A percentile compares a stretch with the other conserved stretches of the same genome.
phyloP scores from a whole-genome alignment of 2,797 vertebrate genomes.

The Rhincodon typus region DNA sequence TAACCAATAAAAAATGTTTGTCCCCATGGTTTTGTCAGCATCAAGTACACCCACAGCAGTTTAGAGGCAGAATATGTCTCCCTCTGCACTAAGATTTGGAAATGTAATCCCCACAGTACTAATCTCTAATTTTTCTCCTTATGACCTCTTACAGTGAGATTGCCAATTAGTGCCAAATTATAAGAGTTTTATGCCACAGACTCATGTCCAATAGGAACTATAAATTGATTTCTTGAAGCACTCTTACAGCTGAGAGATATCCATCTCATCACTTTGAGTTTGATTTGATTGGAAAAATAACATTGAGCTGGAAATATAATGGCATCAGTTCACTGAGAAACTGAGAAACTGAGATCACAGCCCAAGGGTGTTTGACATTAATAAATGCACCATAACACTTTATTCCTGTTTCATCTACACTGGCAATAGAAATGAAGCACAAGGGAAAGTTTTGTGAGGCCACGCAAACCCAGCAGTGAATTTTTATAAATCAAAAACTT shows the following conservation, averaged over 20 bases:
- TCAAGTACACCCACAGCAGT: neutral
- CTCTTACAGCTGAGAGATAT: neutral
- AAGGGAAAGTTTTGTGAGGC: neutral
- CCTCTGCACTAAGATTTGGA: neutral
- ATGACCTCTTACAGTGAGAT: neutral
- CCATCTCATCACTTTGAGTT: neutral
- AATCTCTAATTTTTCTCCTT: neutral
- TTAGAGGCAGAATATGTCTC: neutral
- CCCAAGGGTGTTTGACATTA: neutral
- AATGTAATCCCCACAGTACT: neutral
- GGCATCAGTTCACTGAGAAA: neutral
- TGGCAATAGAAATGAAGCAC: neutral
- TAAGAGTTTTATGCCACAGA: neutral
- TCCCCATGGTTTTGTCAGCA: neutral
- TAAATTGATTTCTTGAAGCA: neutral
- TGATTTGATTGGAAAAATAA: neutral
- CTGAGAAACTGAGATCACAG: neutral
- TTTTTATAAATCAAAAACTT: neutral
- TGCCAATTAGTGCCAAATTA: neutral
- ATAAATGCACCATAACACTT: neutral
- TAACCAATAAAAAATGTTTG: neutral
- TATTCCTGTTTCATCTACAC: neutral
- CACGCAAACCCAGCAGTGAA: neutral
- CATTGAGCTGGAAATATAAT: neutral
- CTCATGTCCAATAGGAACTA: neutral